Evolutionary conservation across 2,113 vertebrate species (phyloP).

Genomic region (Halichoerus grypus): DNA sequence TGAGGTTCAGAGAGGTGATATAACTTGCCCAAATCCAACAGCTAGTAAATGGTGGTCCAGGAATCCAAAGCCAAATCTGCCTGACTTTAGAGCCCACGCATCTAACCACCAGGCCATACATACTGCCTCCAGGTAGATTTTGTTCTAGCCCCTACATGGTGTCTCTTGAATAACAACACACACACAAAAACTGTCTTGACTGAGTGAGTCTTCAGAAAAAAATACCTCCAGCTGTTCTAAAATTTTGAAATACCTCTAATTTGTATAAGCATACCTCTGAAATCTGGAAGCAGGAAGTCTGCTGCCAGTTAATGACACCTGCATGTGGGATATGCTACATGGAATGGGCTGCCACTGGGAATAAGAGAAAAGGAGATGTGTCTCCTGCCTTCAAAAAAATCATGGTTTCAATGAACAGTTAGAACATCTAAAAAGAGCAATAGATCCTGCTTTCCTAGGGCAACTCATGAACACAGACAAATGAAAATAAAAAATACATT

Average conservation of each 20-base stretch:
- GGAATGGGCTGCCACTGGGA: background rate
- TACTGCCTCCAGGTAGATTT: background rate
- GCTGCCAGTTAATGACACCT: background rate
- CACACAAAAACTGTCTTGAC: background rate
- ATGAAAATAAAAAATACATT: slow-evolving; percentile 18
- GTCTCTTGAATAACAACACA: background rate
- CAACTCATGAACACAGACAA: background rate
- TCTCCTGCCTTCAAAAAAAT: background rate
- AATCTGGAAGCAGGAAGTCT: slow-evolving; percentile 3
- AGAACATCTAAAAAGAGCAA: background rate
- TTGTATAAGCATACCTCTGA: background rate
- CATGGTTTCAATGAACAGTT: background rate
- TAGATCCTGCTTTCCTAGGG: background rate
- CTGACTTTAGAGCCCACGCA: background rate
- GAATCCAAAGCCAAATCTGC: background rate
- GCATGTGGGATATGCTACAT: background rate
- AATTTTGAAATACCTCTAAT: slow-evolving; percentile 5
- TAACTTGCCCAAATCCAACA: background rate
- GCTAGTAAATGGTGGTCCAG: background rate
- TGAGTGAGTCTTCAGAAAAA: slow-evolving; percentile 34
- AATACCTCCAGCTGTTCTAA: slow-evolving; percentile 26
- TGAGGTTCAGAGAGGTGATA: background rate
- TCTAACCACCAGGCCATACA: background rate
- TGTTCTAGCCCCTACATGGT: background rate
- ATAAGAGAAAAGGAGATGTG: background rate